Base-by-base conservation (phyloP, 2,888 invertebrate species). In the Ormia ochracea region DNA sequence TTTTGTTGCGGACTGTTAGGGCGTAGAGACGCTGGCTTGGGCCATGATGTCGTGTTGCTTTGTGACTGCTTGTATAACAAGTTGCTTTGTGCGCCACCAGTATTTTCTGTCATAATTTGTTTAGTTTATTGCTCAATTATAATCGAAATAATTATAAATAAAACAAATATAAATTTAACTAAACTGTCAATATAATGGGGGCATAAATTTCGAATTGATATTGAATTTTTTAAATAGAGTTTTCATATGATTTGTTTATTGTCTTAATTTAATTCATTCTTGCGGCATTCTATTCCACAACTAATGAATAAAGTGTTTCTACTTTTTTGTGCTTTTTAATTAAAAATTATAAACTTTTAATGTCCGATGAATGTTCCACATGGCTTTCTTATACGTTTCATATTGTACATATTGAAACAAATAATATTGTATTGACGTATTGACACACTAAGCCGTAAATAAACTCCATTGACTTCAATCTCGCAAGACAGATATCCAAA, bases 111-210 rank as follows among this genome's bases (percentile, higher is more conserved):
- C 70, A 41, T 80, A 80, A 66, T 75, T 80, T 72, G 59, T 75
- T 4, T 48, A 61, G 45, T 75, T 80, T 75, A 80, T 80, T 75
- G 70, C 59, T 38, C 38, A 50, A 72, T 70, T 80, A 38, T 33
- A 59, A 66, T 48, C 38, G 59, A 61, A 59, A 38, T 66, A 79
- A 79, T 75, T 75, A 36, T 66, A 75, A 66, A 66, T 52, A 52
- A 74, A 70, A 69, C 31, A 33, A 36, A 54, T 36, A 52, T 75
- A 59, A 52, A 69, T 68, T 73, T 41, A 23, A 26, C 33, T n/a
- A 59, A 68, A 70, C 63, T 65, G 74, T 65, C 63, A 65, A 69
- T 74, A 38, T 74, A 78, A 74, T 69, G 65, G 58, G 43, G n/a
- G 48, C 43, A 33, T 68, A 75, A 75, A 68, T 75, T 68, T 68